A percentile compares a stretch with the other conserved stretches of the same genome.
Conservation (phyloP, 2,113 vertebrate genomes). For the Misgurnus mizolepis region DNA sequence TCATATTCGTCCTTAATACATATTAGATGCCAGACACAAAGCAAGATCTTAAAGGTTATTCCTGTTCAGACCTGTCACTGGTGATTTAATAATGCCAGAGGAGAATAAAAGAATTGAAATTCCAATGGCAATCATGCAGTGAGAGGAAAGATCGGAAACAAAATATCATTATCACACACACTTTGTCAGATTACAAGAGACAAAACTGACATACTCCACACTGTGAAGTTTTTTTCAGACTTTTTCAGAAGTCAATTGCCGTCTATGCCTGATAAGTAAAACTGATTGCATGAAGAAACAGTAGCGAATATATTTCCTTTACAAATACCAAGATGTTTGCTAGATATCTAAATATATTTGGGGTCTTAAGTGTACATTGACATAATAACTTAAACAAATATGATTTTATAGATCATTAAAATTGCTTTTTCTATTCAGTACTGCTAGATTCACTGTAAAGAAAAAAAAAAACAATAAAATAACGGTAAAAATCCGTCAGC, state of each 20-base stretch:
- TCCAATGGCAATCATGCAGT: constrained; percentile 15
- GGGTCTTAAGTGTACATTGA: background rate
- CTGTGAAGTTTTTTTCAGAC: background rate
- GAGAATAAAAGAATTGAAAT: constrained; percentile 32
- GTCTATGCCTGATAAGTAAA: background rate
- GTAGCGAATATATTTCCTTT: background rate
- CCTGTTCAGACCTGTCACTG: constrained; percentile 24
- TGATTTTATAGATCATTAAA: background rate
- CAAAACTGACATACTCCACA: constrained; percentile 7
- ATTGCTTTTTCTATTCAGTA: too few species aligned
- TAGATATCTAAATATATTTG: too few species aligned
- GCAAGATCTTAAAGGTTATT: constrained; percentile 23
- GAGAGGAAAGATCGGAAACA: constrained; percentile 6
- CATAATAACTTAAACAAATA: too few species aligned
- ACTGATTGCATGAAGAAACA: background rate
- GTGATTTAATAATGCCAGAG: constrained; percentile 36
- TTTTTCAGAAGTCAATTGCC: constrained; percentile 4
- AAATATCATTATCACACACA: constrained; percentile 19
- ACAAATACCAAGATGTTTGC: too few species aligned
- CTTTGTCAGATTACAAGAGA: constrained; percentile 23
- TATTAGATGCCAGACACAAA: constrained; percentile 20
- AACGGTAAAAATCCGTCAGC: too few species aligned
- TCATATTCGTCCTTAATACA: constrained; percentile 15
- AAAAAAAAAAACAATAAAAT: too few species aligned
- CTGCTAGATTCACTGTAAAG: too few species aligned